phyloP scores from a whole-genome alignment of 1,140 invertebrate genomes.

The Eurosta solidaginis region DNA sequence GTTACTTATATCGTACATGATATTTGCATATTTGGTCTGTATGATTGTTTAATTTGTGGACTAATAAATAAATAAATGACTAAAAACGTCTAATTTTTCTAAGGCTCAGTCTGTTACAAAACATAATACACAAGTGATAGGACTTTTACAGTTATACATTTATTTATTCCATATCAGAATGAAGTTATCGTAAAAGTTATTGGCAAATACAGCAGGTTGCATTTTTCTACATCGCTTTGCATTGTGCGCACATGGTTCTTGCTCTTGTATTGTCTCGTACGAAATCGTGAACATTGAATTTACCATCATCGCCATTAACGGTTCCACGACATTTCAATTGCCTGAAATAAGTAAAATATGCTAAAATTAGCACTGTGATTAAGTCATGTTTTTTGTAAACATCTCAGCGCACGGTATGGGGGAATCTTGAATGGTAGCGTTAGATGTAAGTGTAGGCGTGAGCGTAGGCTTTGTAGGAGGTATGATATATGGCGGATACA shows the following conservation, averaged over 20 bases:
- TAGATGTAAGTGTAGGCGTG: too few species aligned
- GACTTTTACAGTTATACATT: neutral
- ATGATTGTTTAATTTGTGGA: too few species aligned
- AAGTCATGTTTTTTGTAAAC: too few species aligned
- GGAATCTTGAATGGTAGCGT: too few species aligned
- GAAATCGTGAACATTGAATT: slow-evolving; percentile 73
- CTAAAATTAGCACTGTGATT: neutral
- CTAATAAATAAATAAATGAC: too few species aligned
- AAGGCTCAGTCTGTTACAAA: neutral
- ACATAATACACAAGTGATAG: neutral
- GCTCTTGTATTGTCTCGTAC: slow-evolving; percentile 67
- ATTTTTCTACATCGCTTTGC: slow-evolving; percentile 36
- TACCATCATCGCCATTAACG: slow-evolving; percentile 63
- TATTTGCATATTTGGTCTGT: too few species aligned
- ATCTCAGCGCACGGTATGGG: too few species aligned
- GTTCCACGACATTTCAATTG: slow-evolving; percentile 68
- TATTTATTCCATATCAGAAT: neutral
- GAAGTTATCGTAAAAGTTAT: neutral
- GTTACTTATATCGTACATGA: too few species aligned
- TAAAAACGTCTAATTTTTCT: too few species aligned
- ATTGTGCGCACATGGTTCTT: slow-evolving; percentile 62
- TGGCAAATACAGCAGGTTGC: neutral
- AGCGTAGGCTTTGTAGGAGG: too few species aligned
- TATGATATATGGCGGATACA: too few species aligned
- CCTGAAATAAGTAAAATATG: slow-evolving; percentile 57